phyloP scores from a whole-genome alignment of 2,797 vertebrate species.

The Cirrhinus mrigala region DNA sequence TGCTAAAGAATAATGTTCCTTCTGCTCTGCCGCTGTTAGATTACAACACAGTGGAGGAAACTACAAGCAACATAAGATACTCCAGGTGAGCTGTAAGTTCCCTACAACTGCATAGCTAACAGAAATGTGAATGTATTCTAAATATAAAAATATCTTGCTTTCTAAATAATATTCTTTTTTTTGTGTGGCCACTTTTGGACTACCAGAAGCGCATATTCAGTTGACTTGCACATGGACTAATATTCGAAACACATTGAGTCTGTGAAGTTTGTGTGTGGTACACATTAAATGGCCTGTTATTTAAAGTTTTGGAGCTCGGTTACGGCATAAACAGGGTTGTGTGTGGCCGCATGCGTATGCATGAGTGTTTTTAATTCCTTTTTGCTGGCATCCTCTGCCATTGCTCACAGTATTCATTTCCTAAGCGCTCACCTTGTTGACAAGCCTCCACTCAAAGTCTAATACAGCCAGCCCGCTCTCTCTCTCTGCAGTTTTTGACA shows the following conservation, averaged over 20 bases:
- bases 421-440: slow-evolving; percentile 42
- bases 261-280: slow-evolving; percentile 8
- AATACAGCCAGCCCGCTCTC: slow-evolving; percentile 26
- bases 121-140: neutral
- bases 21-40: slow-evolving; percentile 9
- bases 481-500: slow-evolving; percentile 58
- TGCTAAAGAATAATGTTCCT: slow-evolving; percentile 1
- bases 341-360: slow-evolving; percentile 37
- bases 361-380: slow-evolving; percentile 48
- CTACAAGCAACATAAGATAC: neutral
- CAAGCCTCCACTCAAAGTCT: slow-evolving; percentile 33
- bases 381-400: slow-evolving; percentile 19
- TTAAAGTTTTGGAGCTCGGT: slow-evolving; percentile 17
- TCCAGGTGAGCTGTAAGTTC: neutral
- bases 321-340: neutral
- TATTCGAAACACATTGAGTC: neutral
- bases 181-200: neutral
- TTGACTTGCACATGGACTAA: neutral
- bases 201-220: neutral
- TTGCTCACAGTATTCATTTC: slow-evolving; percentile 42
- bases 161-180: neutral
- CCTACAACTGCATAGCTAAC: too few relatives aligned
- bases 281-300: slow-evolving; percentile 17
- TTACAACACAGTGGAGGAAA: slow-evolving; percentile 8
- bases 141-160: neutral